These are phyloP conservation scores for Riptortus pedestris DNA, from an alignment of 1,140 invertebrate species.

Conservation along the genomic window DNA sequence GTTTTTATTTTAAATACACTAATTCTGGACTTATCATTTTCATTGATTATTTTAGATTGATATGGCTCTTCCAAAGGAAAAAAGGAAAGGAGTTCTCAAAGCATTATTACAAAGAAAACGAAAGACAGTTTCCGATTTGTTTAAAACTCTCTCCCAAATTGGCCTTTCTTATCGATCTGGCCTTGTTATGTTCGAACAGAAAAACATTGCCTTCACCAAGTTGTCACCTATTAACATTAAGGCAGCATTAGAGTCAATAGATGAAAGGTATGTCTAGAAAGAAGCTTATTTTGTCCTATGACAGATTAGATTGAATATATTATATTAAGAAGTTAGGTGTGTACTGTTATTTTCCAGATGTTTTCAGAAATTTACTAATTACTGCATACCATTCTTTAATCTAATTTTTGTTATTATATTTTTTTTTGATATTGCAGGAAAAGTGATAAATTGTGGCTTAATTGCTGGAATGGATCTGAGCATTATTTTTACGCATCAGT, in stretches of 20 bases:
- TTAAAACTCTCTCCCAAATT: slow-evolving; percentile 57
- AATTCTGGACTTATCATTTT: background rate
- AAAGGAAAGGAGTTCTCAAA: slow-evolving; percentile 69
- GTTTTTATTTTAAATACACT: background rate
- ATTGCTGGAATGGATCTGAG: slow-evolving; percentile 62
- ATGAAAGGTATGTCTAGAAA: slow-evolving; percentile 38
- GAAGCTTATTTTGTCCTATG: background rate
- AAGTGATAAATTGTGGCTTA: slow-evolving; percentile 44
- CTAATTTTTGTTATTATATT: background rate
- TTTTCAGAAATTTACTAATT: background rate
- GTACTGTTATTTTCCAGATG: background rate
- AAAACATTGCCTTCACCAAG: slow-evolving; percentile 35
- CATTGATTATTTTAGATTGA: slow-evolving; percentile 43
- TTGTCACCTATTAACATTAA: slow-evolving; percentile 50
- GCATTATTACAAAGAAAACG: slow-evolving; percentile 74
- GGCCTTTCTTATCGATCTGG: slow-evolving; percentile 75
- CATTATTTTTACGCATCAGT: slow-evolving; percentile 64
- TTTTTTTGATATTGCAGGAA: slow-evolving; percentile 35
- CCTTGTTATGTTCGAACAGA: slow-evolving; percentile 43
- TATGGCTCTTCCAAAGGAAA: slow-evolving; percentile 50
- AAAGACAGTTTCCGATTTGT: slow-evolving; percentile 70
- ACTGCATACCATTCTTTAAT: background rate
- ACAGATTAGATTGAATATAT: background rate
- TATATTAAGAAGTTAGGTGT: too few relatives aligned
- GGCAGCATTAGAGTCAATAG: slow-evolving; percentile 41